Evolutionary conservation across 2,888 invertebrate species (phyloP).

Genomic region (Brenthis daphne): DNA sequence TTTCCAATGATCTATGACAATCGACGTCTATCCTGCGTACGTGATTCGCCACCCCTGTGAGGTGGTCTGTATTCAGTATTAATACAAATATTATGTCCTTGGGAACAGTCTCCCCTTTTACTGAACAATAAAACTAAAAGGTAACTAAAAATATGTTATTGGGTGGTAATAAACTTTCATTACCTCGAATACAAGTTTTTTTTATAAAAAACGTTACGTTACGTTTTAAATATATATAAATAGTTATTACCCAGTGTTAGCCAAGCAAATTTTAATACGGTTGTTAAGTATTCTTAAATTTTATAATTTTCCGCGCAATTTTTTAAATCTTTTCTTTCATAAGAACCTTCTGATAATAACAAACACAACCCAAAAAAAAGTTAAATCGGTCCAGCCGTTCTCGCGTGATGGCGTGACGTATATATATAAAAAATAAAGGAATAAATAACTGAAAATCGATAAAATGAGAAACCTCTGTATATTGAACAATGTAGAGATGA

Average conservation of each 20-base stretch:
- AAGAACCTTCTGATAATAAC: too few relatives aligned
- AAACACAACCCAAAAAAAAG: too few relatives aligned
- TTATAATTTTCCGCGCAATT: too few relatives aligned
- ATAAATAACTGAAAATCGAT: neutral
- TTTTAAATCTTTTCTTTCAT: too few relatives aligned
- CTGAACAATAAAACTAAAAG: conserved; percentile 58
- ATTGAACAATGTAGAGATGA: neutral
- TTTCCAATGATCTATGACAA: conserved; percentile 11
- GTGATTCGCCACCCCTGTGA: conserved; percentile 57
- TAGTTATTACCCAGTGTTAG: too few relatives aligned
- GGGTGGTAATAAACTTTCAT: conserved; percentile 50
- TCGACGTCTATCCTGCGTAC: conserved; percentile 43
- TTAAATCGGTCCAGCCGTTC: too few relatives aligned
- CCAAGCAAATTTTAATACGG: too few relatives aligned
- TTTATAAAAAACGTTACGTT: too few relatives aligned
- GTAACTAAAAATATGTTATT: conserved; percentile 56
- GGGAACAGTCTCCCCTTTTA: conserved; percentile 63
- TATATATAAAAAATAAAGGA: neutral
- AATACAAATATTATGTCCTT: conserved; percentile 68
- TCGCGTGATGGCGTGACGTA: too few relatives aligned
- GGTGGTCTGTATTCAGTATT: conserved; percentile 47
- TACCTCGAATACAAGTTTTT: conserved; percentile 27
- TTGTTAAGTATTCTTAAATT: too few relatives aligned
- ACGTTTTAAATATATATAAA: too few relatives aligned
- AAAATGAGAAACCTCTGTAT: conserved; percentile 4